Evolutionary conservation across 2,797 vertebrate genomes (phyloP).

Genomic region (Gastrophryne carolinensis): DNA sequence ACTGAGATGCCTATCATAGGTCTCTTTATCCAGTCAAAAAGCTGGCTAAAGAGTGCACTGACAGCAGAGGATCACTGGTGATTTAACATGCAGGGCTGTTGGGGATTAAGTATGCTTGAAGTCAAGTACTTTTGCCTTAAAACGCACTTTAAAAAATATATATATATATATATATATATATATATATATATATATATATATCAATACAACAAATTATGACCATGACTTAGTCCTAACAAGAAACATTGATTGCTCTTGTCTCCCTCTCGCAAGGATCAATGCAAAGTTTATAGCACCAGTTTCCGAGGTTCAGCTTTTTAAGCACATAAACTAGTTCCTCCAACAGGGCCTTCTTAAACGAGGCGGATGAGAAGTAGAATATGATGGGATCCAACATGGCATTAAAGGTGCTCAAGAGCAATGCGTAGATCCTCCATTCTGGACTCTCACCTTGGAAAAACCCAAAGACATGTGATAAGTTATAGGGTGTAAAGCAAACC

Average conservation of each 20-base stretch:
- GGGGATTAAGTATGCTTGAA: too few species aligned
- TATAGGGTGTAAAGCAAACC: constrained; percentile 86
- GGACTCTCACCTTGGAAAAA: constrained; percentile 67
- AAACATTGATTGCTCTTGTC: background rate
- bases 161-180: too few species aligned
- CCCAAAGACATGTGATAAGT: constrained; percentile 83
- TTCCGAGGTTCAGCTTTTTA: constrained; percentile 11
- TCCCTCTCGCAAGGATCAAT: constrained; percentile 12
- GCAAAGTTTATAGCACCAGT: background rate
- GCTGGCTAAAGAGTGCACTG: too few species aligned
- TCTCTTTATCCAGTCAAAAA: too few species aligned
- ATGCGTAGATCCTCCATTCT: constrained; percentile 72
- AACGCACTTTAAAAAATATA: too few species aligned
- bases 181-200: too few species aligned
- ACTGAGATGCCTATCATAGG: too few species aligned
- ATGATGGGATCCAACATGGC: constrained; percentile 84
- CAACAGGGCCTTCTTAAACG: constrained; percentile 69
- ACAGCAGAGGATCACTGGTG: too few species aligned
- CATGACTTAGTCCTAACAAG: background rate
- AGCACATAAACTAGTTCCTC: constrained; percentile 30
- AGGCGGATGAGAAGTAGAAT: constrained; percentile 85
- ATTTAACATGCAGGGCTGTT: too few species aligned
- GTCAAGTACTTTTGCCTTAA: too few species aligned
- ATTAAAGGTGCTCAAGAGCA: constrained; percentile 84
- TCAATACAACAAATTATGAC: too few species aligned